phyloP scores from a whole-genome alignment of 2,113 vertebrate genomes.

The Sturnus vulgaris region DNA sequence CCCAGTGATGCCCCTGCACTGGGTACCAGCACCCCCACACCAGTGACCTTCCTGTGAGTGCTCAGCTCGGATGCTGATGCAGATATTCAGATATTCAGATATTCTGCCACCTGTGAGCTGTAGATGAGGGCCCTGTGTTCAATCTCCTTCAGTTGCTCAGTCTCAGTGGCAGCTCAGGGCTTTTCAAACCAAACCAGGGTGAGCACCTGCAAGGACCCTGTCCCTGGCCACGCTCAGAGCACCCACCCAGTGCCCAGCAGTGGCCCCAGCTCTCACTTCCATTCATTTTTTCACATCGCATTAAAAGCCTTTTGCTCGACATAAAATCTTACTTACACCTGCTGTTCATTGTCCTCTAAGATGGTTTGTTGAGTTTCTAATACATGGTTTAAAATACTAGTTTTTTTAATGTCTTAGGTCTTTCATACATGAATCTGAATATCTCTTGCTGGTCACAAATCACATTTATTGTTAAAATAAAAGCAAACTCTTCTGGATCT shows the following conservation, averaged over 20 bases:
- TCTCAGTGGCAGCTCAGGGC: neutral
- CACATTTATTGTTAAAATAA: neutral
- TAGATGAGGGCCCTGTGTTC: rapidly evolving
- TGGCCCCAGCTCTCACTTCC: neutral
- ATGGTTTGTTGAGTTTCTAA: neutral
- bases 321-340: neutral
- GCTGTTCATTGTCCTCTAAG: neutral
- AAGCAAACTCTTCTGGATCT: neutral
- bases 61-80: neutral
- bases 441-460: neutral
- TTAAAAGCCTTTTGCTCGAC: neutral
- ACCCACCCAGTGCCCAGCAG: rapidly evolving
- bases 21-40: neutral
- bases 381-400: neutral
- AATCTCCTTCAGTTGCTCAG: neutral
- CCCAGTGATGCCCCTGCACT: no score
- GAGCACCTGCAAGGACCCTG: neutral
- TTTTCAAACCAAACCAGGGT: neutral
- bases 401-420: neutral
- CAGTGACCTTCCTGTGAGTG: rapidly evolving
- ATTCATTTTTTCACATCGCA: neutral
- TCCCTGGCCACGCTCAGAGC: neutral
- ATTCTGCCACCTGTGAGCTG: neutral
- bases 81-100: neutral
- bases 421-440: neutral